A percentile compares a stretch with the other conserved stretches of the same genome.
Conservation (phyloP, 2,797 vertebrate genomes). For the Falco novaeseelandiae region DNA sequence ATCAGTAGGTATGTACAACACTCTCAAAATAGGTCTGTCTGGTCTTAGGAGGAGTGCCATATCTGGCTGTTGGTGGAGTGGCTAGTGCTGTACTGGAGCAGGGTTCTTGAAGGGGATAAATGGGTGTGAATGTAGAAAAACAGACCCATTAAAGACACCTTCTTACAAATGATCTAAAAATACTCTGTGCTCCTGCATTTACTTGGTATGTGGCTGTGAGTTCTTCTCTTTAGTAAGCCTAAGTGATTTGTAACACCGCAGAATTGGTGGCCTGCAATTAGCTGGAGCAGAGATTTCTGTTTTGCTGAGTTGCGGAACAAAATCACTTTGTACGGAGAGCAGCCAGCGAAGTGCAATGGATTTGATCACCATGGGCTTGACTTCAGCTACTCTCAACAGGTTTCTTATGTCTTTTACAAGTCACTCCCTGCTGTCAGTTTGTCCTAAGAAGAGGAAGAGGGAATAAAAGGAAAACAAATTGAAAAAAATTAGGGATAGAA, state of each 20-base stretch:
- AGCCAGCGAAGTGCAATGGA: neutral
- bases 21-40: neutral
- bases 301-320: neutral
- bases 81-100: neutral
- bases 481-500: neutral
- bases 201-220: neutral
- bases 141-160: neutral
- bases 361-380: neutral
- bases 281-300: neutral
- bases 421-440: neutral
- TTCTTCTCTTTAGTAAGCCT: neutral
- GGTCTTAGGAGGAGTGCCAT: neutral
- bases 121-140: neutral
- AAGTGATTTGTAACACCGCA: neutral
- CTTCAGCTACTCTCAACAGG: neutral
- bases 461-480: neutral
- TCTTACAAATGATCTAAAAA: neutral
- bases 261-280: neutral
- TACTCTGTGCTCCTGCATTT: neutral
- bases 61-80: neutral
- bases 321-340: neutral
- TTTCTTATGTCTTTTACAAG: neutral
- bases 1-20: neutral
- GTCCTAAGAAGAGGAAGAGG: neutral
- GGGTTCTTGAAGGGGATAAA: neutral